These are phyloP conservation scores for Limenitis camilla DNA, from an alignment of 2,888 invertebrate species.

Conservation along the genomic window DNA sequence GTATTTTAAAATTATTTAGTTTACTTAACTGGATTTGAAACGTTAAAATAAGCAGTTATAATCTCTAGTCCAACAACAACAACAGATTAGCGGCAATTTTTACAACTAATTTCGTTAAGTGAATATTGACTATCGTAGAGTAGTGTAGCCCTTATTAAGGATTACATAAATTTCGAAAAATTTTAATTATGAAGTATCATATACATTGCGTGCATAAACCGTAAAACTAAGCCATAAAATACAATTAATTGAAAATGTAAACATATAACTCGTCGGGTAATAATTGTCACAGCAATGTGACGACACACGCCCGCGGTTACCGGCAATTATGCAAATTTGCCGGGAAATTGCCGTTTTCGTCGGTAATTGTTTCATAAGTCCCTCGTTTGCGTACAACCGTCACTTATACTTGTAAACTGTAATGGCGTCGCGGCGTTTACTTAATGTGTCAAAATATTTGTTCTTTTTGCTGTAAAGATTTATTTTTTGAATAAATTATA, in stretches of 20 bases:
- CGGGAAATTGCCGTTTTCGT: constrained; percentile 48
- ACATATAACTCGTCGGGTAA: constrained; percentile 31
- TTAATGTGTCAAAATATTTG: constrained; percentile 6
- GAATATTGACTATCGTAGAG: neutral
- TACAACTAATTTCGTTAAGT: too few relatives aligned
- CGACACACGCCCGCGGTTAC: constrained; percentile 44
- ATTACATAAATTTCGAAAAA: too few relatives aligned
- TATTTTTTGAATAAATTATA: neutral
- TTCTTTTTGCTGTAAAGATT: neutral
- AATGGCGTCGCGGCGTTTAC: neutral
- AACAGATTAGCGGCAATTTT: too few relatives aligned
- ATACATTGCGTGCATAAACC: constrained; percentile 4
- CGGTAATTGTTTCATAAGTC: constrained; percentile 25
- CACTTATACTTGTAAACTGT: constrained; percentile 7
- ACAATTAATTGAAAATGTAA: constrained; percentile 28
- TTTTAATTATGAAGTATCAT: neutral
- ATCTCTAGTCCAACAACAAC: too few relatives aligned
- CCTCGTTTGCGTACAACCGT: constrained; percentile 16
- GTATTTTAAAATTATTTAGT: too few relatives aligned
- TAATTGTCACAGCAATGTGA: constrained; percentile 42
- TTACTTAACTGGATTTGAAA: too few relatives aligned
- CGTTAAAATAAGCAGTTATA: too few relatives aligned
- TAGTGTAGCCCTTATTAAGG: too few relatives aligned
- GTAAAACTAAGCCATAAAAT: constrained; percentile 8
- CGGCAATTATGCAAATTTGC: constrained; percentile 63